Evolutionary conservation across 1,140 invertebrate species (phyloP).

Genomic region (Eulimnadia texana): DNA sequence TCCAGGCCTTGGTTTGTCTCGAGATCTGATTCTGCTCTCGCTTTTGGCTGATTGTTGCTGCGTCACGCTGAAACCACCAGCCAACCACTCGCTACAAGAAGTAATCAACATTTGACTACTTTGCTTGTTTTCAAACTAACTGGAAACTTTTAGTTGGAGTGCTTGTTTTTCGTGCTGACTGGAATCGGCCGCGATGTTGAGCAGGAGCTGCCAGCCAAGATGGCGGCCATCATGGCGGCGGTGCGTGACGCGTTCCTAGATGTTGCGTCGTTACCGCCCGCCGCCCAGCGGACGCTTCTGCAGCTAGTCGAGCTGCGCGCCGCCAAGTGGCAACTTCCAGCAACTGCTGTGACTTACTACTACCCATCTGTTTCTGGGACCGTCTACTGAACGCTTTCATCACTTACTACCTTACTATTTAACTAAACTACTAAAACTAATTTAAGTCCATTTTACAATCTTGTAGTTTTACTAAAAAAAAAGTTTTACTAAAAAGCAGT

Average conservation of each 20-base stretch:
- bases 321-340: constrained; percentile 72
- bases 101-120: constrained; percentile 29
- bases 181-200: constrained; percentile 73
- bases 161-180: constrained; percentile 69
- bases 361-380: constrained; percentile 39
- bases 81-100: constrained; percentile 55
- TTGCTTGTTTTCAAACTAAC: background rate
- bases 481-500: too few relatives aligned
- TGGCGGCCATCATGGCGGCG: constrained; percentile 55
- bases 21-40: constrained; percentile 55
- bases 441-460: too few relatives aligned
- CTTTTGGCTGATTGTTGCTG: constrained; percentile 69
- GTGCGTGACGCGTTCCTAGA: constrained; percentile 72
- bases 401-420: too few relatives aligned
- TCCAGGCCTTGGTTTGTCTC: constrained; percentile 42
- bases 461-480: too few relatives aligned
- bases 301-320: constrained; percentile 78
- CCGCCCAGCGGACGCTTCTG: constrained; percentile 55
- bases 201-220: constrained; percentile 54
- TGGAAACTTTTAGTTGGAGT: constrained; percentile 50
- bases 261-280: constrained; percentile 24
- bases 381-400: constrained; percentile 11
- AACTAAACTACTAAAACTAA: too few relatives aligned
- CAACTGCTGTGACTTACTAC: constrained; percentile 74
- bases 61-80: constrained; percentile 57